phyloP scores from a whole-genome alignment of 2,888 invertebrate species.

The Unio delphinus region DNA sequence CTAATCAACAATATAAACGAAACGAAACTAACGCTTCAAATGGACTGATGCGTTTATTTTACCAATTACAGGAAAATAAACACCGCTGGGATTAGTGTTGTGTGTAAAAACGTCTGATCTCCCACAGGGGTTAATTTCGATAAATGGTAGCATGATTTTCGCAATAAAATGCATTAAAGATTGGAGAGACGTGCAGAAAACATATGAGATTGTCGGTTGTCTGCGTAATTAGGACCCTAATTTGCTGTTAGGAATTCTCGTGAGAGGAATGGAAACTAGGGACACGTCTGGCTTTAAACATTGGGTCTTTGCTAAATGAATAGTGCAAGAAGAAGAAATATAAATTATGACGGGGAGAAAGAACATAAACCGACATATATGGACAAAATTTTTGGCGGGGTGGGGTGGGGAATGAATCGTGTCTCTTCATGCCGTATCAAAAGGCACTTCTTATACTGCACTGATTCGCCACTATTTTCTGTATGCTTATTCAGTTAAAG shows the following conservation, averaged over 20 bases:
- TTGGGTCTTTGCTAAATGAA: no score
- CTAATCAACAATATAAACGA: conserved; percentile 8
- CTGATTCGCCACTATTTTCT: no score
- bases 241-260: conserved; percentile 14
- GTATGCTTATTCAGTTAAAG: no score
- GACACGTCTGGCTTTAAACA: no score
- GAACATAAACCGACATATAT: no score
- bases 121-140: conserved; percentile 47
- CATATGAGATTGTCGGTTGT: conserved; percentile 30
- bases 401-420: no score
- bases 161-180: conserved; percentile 24
- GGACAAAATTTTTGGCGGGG: no score
- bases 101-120: conserved; percentile 4
- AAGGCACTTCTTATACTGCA: no score
- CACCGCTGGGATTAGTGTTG: not conserved
- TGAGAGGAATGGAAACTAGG: conserved; percentile 8
- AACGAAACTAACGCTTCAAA: not conserved
- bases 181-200: conserved; percentile 20
- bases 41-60: conserved; percentile 8
- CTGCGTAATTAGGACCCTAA: conserved; percentile 27
- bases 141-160: conserved; percentile 38
- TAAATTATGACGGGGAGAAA: no score
- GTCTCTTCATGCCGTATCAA: no score
- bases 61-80: conserved; percentile 6
- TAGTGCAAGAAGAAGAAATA: no score